Evolutionary conservation across 2,888 invertebrate genomes (phyloP), one percentile per base, ranked within the genome.

Genomic region (Thymelicus acteon): DNA sequence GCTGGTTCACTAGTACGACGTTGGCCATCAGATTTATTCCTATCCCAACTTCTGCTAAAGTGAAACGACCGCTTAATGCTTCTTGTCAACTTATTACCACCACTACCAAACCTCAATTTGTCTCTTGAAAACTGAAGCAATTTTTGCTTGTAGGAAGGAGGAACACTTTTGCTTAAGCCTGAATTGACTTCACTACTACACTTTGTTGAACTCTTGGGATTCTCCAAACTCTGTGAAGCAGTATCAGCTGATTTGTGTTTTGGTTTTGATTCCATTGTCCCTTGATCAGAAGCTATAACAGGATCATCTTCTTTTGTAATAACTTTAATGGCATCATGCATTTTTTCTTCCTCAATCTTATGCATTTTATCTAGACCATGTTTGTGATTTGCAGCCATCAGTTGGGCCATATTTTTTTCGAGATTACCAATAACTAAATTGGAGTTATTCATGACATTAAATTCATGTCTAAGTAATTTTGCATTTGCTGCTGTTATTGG

Each of bases 131-230:
- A 94, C 74, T 94, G 94, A 52, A 94, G 74, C 70, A 94, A 75
- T 76, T 94, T 94, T 74, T 94, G 94, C 73, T 93, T 94, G 72
- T 94, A 94, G 2, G 94, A 93, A 0, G 94, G 94, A 3, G 94
- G 94, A 0, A 94, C 94, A 80, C 94, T 94, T 79, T 92, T 94
- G 74, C 94, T 94, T 0, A 94, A 80, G 0, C 91, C 92, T 0
- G 90, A 86, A 78, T 90, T 91, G 0, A 92, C 79, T 52, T 91
- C 92, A 72, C 89, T 91, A 62, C 89, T 91, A 70, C 90, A 90
- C 81, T 90, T 92, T 0, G 89, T 89, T 7, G 90, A 89, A 77
- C 87, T 90, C 78, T 92, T 92, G 0, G 92, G 92, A 77, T 91
- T 92, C 67, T 93, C 92, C 71, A 92, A 82, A 61, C 92, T 94